phyloP scores from a whole-genome alignment of 1,140 invertebrate genomes.

The Drosophila rufa region DNA sequence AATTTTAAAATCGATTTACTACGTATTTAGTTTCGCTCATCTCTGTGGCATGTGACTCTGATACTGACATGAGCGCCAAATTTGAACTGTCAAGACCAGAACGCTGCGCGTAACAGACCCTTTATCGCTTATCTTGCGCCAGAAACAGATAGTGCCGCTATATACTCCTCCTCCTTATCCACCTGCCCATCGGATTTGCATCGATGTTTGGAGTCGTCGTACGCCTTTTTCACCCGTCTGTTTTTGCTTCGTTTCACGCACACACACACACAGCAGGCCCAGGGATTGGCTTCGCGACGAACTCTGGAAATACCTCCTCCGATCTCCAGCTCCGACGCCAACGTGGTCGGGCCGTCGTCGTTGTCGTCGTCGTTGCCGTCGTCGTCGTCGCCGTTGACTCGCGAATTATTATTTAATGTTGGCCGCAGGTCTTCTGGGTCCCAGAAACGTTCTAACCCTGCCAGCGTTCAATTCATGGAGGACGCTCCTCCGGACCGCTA shows the following conservation, averaged over 20 bases:
- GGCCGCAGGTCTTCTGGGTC: constrained; percentile 47
- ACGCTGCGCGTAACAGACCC: constrained; percentile 21
- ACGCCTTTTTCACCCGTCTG: constrained; percentile 23
- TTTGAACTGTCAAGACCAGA: constrained; percentile 47
- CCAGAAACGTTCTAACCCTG: constrained; percentile 36
- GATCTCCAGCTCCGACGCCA: constrained; percentile 24
- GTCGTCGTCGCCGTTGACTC: constrained; percentile 21
- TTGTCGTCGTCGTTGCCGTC: constrained; percentile 7
- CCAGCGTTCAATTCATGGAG: constrained; percentile 56
- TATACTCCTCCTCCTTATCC: constrained; percentile 16
- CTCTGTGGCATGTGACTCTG: constrained; percentile 8
- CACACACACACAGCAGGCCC: constrained; percentile 24
- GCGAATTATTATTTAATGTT: constrained; percentile 68
- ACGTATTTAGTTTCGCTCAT: constrained; percentile 5
- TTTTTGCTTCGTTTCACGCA: constrained; percentile 13
- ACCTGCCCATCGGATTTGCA: constrained; percentile 16
- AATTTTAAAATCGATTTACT: not conserved
- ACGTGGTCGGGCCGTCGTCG: constrained; percentile 27
- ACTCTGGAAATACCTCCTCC: constrained; percentile 22
- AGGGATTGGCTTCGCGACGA: constrained; percentile 17
- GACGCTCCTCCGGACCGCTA: constrained; percentile 21
- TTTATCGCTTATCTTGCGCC: constrained; percentile 30
- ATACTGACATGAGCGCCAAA: constrained; percentile 36
- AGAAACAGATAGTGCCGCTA: constrained; percentile 28
- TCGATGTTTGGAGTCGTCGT: constrained; percentile 15